Percentiles rank a stretch among this genome's conserved stretches.
Evolutionary conservation across 2,113 vertebrate species (phyloP).

Genomic region (Gnathonemus echidnorhynchus): DNA sequence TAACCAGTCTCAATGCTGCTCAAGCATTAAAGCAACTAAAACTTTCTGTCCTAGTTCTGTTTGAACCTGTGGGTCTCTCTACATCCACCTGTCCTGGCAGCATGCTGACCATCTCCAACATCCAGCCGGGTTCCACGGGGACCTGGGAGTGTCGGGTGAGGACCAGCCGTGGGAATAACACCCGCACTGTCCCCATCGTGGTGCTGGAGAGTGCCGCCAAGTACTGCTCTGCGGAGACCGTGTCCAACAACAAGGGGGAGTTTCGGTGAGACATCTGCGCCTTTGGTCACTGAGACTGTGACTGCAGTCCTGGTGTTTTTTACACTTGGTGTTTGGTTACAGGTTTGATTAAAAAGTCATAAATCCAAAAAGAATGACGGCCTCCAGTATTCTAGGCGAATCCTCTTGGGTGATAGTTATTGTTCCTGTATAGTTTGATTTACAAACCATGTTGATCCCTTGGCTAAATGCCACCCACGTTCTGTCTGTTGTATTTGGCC

Average conservation of each 20-base stretch:
- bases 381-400: background rate
- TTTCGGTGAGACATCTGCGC: slow-evolving; percentile 70
- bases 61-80: background rate
- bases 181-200: slow-evolving; percentile 83
- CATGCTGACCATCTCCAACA: slow-evolving; percentile 90
- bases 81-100: slow-evolving; percentile 48
- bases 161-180: slow-evolving; percentile 88
- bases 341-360: background rate
- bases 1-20: slow-evolving; percentile 36
- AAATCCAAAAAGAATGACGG: background rate
- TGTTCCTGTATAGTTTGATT: background rate
- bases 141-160: slow-evolving; percentile 92
- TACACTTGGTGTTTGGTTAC: background rate
- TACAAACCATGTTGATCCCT: background rate
- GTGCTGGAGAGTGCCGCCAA: slow-evolving; percentile 89
- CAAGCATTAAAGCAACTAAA: background rate
- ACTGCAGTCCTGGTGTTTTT: background rate
- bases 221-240: slow-evolving; percentile 80
- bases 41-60: too few species aligned
- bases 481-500: background rate
- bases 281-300: background rate
- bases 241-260: slow-evolving; percentile 94
- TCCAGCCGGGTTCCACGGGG: slow-evolving; percentile 89
- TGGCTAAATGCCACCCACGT: background rate
- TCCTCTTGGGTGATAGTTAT: background rate